These are phyloP conservation scores for Lasioglossum zephyrum DNA, from an alignment of 2,888 invertebrate species.

Conservation along the genomic window DNA sequence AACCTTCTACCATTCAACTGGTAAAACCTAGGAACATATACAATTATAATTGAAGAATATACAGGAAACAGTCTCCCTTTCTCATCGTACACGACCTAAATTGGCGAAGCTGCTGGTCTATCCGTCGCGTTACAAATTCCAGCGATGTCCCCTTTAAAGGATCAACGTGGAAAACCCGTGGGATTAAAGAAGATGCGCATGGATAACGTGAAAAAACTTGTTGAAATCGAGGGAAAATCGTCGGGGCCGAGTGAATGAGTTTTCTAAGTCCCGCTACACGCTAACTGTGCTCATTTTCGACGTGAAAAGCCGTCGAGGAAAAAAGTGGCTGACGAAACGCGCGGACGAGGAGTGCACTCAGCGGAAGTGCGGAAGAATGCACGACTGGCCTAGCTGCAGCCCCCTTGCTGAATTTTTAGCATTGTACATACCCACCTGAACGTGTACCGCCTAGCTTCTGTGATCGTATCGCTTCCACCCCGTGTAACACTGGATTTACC, in stretches of 20 bases:
- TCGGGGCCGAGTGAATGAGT: constrained; percentile 10
- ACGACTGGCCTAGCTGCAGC: constrained; percentile 31
- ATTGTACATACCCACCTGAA: constrained; percentile 13
- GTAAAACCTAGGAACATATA: no score
- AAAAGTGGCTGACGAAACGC: constrained; percentile 59
- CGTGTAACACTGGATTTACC: not conserved
- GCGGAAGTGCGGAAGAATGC: constrained; percentile 57
- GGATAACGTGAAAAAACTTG: not conserved
- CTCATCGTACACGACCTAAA: not conserved
- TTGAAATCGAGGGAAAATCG: constrained; percentile 31
- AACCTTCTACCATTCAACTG: no score
- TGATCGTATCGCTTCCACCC: constrained; percentile 16
- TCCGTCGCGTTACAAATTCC: not conserved
- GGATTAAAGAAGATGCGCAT: not conserved
- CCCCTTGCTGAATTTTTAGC: constrained; percentile 32
- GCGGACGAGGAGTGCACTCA: constrained; percentile 48
- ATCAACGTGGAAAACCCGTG: not conserved
- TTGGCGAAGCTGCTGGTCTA: not conserved
- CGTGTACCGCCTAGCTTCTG: constrained; percentile 4
- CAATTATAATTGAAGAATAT: not conserved
- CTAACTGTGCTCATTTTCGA: constrained; percentile 39
- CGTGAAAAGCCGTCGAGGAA: constrained; percentile 45
- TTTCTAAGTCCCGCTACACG: constrained; percentile 39
- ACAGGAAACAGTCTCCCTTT: not conserved
- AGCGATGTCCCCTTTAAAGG: not conserved